phyloP scores from a whole-genome alignment of 2,797 vertebrate genomes.

The Hapalemur alaotrensis region DNA sequence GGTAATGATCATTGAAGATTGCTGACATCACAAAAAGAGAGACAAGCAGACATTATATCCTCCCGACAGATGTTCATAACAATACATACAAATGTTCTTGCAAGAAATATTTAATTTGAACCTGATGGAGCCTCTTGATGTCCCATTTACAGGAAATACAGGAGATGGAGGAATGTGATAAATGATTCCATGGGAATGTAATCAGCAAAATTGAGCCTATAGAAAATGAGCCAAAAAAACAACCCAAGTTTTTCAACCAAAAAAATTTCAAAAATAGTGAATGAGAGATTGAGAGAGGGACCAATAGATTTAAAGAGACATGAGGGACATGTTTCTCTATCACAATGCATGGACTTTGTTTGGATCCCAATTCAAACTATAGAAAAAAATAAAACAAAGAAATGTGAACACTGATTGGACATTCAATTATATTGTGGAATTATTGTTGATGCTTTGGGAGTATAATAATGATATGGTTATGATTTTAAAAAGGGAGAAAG shows the following conservation, averaged over 20 bases:
- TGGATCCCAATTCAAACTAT: neutral
- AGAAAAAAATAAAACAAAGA: neutral
- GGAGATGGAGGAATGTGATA: neutral
- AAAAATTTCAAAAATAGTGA: neutral
- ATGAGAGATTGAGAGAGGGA: neutral
- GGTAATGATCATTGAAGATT: neutral
- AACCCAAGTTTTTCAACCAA: neutral
- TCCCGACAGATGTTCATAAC: neutral
- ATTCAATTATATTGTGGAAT: neutral
- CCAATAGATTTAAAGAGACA: neutral
- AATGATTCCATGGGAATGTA: neutral
- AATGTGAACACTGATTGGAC: neutral
- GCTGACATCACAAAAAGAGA: neutral
- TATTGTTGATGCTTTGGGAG: neutral
- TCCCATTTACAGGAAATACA: slow-evolving; percentile 14
- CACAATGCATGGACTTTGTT: neutral
- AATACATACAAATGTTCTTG: neutral
- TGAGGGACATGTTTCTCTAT: neutral
- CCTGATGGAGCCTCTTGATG: neutral
- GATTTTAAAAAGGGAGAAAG: neutral
- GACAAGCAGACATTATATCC: neutral
- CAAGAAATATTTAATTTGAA: neutral
- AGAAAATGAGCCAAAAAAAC: neutral
- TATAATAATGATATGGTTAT: neutral
- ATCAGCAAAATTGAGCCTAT: neutral